Evolutionary conservation across 2,888 invertebrate species (phyloP).

Genomic region (Callyntrura guangdongensis): DNA sequence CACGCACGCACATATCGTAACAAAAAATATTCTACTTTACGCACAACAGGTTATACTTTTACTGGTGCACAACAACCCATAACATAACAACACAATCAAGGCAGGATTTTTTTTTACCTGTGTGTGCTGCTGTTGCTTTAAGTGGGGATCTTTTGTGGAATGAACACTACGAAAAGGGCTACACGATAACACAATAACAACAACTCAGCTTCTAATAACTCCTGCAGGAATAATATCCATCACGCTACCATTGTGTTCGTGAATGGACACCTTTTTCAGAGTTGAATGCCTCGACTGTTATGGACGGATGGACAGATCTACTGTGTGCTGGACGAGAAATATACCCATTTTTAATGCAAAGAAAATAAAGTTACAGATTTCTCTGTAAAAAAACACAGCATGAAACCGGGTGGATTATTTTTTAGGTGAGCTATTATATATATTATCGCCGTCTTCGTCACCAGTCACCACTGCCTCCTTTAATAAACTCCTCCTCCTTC

Average conservation of each 20-base stretch:
- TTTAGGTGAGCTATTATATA: background rate
- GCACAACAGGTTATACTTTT: slow-evolving; percentile 30
- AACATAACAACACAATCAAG: slow-evolving; percentile 11
- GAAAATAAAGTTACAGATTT: slow-evolving; percentile 28
- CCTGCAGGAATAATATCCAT: background rate
- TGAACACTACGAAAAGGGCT: too few species aligned
- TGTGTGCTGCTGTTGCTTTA: too few species aligned
- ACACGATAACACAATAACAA: too few species aligned
- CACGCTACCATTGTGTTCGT: background rate
- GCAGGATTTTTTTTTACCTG: background rate
- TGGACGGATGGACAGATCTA: too few species aligned
- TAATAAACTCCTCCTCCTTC: background rate
- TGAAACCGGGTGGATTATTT: slow-evolving; percentile 20
- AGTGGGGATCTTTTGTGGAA: background rate
- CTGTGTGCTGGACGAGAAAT: background rate
- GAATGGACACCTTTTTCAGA: background rate
- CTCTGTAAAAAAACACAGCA: slow-evolving; percentile 10
- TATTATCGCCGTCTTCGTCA: slow-evolving; percentile 1
- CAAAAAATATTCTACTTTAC: slow-evolving; percentile 5
- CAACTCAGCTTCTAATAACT: background rate
- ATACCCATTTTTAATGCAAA: background rate
- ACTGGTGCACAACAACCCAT: background rate
- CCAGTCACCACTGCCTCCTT: background rate
- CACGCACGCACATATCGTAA: background rate
- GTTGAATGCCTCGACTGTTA: too few species aligned